Evolutionary conservation across 2,888 invertebrate genomes (phyloP), one percentile per base, ranked within the genome.

Genomic region (Caenorhabditis afra): DNA sequence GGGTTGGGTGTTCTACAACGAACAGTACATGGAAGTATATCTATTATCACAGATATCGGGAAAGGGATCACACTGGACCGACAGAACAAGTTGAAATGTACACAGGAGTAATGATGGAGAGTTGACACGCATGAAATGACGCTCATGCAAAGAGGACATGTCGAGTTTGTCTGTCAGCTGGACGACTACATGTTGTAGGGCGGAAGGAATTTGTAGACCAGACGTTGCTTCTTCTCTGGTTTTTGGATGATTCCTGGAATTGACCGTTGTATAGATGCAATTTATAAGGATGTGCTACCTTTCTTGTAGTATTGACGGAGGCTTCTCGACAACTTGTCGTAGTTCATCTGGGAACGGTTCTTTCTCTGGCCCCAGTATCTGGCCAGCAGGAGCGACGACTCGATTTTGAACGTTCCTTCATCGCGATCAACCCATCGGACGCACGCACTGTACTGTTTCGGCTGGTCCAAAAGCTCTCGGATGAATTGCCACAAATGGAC

Each of bases 401-500:
- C 98, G 91, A 99, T 99, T 92, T 98, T 99, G 93, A 99, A 99
- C 50, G 98, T 90, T 16, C 92, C 97, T 91, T 94, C 95, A 50
- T 93, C 93, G 90, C 96, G 94, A 91, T 99, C 97, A 87, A 98
- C 92, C 98, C 99, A 99, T 90, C 97, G 94, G 90, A 99, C 98
- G 91, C 97, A 97, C 4, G 95, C 94, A 12, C 96, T 95, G 91
- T 96, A 95, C 39, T 94, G 92, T 86, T 95, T 95, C 0, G 96
- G 95, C 61, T 95, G 94, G 20, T 95, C 93, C 0, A 99, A 93
- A 16, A 99, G 93, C 91, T 99, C 97, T 91, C 97, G 97, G 65
- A 99, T 93, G 92, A 99, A 99, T 92, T 99, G 97, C 98, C 98
- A 99, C 55, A 99, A 93, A 91, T 99, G 98, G 87, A 98, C 98